Conservation (phyloP, 2,888 invertebrate genomes). For the Oxycera nigricornis region DNA sequence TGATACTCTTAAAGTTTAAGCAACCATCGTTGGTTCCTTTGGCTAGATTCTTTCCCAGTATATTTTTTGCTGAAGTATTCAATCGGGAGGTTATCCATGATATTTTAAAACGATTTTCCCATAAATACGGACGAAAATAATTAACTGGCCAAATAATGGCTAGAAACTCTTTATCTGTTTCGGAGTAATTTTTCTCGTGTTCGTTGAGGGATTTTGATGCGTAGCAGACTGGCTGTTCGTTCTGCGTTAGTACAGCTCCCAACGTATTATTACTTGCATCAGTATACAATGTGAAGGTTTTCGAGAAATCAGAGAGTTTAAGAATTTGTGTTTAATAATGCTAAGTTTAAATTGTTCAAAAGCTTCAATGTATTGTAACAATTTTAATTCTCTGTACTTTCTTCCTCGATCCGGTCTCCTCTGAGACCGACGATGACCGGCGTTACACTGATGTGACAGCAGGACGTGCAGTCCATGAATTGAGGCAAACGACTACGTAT, state of each 20-base stretch:
- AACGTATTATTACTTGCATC: constrained; percentile 45
- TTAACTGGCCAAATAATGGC: background rate
- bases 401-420: no score
- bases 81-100: constrained; percentile 17
- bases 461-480: no score
- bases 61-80: constrained; percentile 19
- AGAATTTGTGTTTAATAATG: constrained; percentile 38
- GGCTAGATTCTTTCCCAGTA: constrained; percentile 3
- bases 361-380: constrained; percentile 16
- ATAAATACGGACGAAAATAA: constrained; percentile 9
- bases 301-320: no score
- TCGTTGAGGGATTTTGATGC: constrained; percentile 4
- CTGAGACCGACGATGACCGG: no score
- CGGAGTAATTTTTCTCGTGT: constrained; percentile 22
- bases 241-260: constrained; percentile 11
- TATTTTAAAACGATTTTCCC: constrained; percentile 2
- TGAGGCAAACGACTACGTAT: no score
- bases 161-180: constrained; percentile 13
- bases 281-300: no score
- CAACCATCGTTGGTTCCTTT: constrained; percentile 19
- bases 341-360: background rate
- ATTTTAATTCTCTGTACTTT: no score
- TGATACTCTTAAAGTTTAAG: constrained; percentile 19
- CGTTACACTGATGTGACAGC: no score
- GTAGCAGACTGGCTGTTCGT: constrained; percentile 36